Evolutionary conservation across 2,888 invertebrate genomes (phyloP), one percentile per base, ranked within the genome.

Genomic region (Eurois occulta): DNA sequence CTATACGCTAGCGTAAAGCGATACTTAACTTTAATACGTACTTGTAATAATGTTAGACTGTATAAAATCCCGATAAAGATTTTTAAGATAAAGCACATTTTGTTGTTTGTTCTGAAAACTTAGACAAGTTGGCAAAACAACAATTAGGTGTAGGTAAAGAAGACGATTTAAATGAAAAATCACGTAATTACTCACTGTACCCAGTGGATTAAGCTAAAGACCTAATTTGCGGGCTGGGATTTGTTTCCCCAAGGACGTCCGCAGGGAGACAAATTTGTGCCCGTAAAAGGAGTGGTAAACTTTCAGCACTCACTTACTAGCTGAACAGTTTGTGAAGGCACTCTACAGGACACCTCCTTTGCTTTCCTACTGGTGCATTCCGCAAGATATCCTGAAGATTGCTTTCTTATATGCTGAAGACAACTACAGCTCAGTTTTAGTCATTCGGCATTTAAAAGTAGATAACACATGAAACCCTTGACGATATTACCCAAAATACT

Each of bases 111-210:
- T 69, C 18, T 43, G n/a, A 68, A 64, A 46, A 41, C 24, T 35
- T 68, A 6, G 24, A 1, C 8, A 38, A 67, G n/a, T 52, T 38
- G 21, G 62, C 18, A 16, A 38, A 69, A 82, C 68, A 52, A n/a
- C 24, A 65, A 82, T 82, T 41, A 82, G 7, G 24, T 41, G 32
- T 28, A 41, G 21, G 2, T 58, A 35, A 16, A 82, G 28, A 52
- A 69, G 32, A 70, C 32, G 52, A 52, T 70, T 77, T 35, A 35
- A 46, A 76, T 74, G 32, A 65, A 48, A 77, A 64, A 55, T 16
- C 11, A n/a, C 52, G 13, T 66, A 46, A 62, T 76, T 66, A 41
- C n/a, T 52, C 21, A 46, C 52, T 67, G n/a, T 21, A 21, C 16
- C 43, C 32, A 60, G 21, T 48, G 28, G 43, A 60, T 81, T 52